Evolutionary conservation across 2,797 vertebrate genomes (phyloP), one percentile per base, ranked within the genome.

Genomic region (Amblyraja radiata): DNA sequence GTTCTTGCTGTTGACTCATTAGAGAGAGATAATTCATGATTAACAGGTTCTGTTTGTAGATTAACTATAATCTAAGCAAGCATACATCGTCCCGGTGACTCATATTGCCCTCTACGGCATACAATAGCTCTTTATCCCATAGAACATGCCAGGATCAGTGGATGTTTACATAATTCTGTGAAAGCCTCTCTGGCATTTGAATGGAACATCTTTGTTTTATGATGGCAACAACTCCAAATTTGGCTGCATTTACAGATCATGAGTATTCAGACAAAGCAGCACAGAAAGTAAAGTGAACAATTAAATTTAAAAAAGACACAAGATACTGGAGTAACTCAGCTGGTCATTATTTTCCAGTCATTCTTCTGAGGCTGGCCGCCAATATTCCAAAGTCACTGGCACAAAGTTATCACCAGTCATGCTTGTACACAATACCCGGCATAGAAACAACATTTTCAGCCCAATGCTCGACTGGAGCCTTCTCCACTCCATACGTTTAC

Each of bases 1-100:
- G 28, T 18, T 3, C 61, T 65, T 88, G 84, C 84, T 18, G 84
- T 68, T 68, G 61, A 65, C 61, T 88, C 61, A 88, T 88, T 88
- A 16, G 13, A 68, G 63, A 88, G 61, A 88, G n/a, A n/a, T 88
- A 88, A 88, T 36, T 65, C 18, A 88, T 88, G 84, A 88, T 88
- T 65, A 88, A n/a, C n/a, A 65, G 84, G 4, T 36, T 68, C 84
- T 88, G 84, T 63, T 65, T 68, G 54, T 65, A 88, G 84, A 88
- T 88, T 32, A 65, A 61, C 84, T 36, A 88, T 32, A 65, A 88
- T 65, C 61, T 88, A 13, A 65, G n/a, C 61, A 88, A 88, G 61
- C 61, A 9, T 88, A 36, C 84, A 36, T 36, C 61, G 14, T 32
- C n/a, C 84, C 14, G 65, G 61, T 68, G 61, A 63, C 84, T 88